Conservation (phyloP, 2,888 invertebrate species). For the Idaea dimidiata region DNA sequence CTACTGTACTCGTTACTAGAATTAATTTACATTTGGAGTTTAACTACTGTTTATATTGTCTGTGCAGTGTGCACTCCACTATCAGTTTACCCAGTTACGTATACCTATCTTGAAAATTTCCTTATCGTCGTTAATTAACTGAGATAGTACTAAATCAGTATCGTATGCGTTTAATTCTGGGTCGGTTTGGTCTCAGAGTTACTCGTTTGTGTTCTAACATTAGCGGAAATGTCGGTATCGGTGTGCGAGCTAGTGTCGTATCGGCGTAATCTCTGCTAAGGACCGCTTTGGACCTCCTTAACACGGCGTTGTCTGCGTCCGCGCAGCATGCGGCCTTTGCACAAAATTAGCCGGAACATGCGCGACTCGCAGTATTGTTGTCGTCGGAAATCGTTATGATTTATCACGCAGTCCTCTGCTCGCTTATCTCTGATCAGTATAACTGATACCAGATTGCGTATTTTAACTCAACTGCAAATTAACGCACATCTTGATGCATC, state of each 20-base stretch:
- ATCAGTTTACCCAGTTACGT: conserved; percentile 8
- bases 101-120: conserved; percentile 26
- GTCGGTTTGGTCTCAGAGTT: conserved; percentile 22
- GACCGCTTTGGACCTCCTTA: conserved; percentile 24
- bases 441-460: conserved; percentile 28
- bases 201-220: conserved; percentile 24
- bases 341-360: conserved; percentile 63
- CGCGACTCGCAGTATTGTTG: conserved; percentile 56
- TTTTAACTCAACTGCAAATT: conserved; percentile 32
- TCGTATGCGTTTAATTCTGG: conserved; percentile 23
- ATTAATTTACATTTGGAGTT: conserved; percentile 26
- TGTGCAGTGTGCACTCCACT: conserved; percentile 7
- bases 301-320: conserved; percentile 25
- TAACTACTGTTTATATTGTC: conserved; percentile 22
- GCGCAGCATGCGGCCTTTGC: conserved; percentile 55
- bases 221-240: conserved; percentile 30
- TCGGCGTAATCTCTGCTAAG: conserved; percentile 20
- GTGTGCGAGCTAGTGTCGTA: conserved; percentile 23
- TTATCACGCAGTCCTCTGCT: conserved; percentile 42
- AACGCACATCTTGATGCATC: conserved; percentile 26
- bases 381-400: conserved; percentile 53
- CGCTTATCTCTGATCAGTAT: conserved; percentile 44
- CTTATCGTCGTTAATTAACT: conserved; percentile 28
- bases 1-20: conserved; percentile 30
- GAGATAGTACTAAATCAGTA: conserved; percentile 20